Base-by-base conservation (phyloP, 2,888 invertebrate species). In the Ditula angustiorana region DNA sequence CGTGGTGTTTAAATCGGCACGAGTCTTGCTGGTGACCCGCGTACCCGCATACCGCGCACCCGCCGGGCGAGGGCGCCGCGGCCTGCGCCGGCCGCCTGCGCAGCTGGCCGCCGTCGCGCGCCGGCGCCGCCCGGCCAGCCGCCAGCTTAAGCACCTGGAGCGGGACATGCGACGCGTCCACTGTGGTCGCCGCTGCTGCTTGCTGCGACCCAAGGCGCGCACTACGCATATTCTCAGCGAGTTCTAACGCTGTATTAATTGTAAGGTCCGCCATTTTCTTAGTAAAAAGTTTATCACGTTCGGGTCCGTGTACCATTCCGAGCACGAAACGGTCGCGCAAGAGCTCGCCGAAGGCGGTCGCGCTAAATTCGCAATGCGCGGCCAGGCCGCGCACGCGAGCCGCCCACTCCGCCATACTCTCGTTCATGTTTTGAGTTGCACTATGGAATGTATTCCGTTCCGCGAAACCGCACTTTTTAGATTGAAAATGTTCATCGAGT, bases 221-320 rank as follows among this genome's bases (percentile, higher is more conserved):
- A 23, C 66, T 53, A 5, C 63, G 57, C 24, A 67, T 33, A 28
- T 55, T 58, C 19, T 66, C 67, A 5, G 68, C 68, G 10, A 65
- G 35, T 28, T 70, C 59, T 35, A 70, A 28, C 1, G 68, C 69
- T 21, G 60, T 68, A 11, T 49, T 30, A 8, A 68, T 35, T 1
- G 68, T 68, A 19, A 70, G 24, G 13, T 58, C 49, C 7, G 10
- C 21, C 11, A 60, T n/a, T 13, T 44, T 30, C 8, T 37, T n/a
- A 1, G 53, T 37, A 19, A 65, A 65, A 5, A 65, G 52, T 7
- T 41, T 46, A 10, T 66, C 60, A 2, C 66, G 57, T 24, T 57
- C 66, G 5, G 61, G 46, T 3, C 66, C 66, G 8, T 10, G 24
- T 11, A 10, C n/a, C 60, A 66, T 60, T 10, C 66, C 66, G 33